A percentile compares a stretch with the other conserved stretches of the same genome.
phyloP scores from a whole-genome alignment of 2,797 vertebrate genomes.

The Enteromius treurensis region DNA sequence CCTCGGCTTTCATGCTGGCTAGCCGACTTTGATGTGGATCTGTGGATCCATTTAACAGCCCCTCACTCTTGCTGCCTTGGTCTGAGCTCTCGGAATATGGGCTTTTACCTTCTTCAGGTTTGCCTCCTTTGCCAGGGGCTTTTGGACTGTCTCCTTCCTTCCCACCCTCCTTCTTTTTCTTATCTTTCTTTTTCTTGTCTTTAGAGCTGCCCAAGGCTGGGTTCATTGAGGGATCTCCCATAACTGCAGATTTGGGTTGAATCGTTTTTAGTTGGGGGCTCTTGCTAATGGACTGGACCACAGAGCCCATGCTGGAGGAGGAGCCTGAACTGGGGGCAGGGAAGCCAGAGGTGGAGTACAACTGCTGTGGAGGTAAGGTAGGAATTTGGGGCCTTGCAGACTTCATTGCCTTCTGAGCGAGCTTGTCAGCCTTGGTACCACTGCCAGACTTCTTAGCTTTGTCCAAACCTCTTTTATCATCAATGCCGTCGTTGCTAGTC shows the following conservation, averaged over 20 bases:
- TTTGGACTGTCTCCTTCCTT: slow-evolving; percentile 90
- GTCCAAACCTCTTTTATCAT: slow-evolving; percentile 87
- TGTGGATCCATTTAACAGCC: slow-evolving; percentile 88
- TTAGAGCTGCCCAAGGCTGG: slow-evolving; percentile 85
- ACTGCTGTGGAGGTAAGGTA: slow-evolving; percentile 86
- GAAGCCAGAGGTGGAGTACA: slow-evolving; percentile 87
- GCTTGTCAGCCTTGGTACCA: slow-evolving; percentile 87
- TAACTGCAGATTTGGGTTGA: slow-evolving; percentile 86
- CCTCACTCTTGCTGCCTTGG: slow-evolving; percentile 78
- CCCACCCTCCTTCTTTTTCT: slow-evolving; percentile 89
- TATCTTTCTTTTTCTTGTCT: slow-evolving; percentile 97
- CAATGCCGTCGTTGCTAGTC: slow-evolving; percentile 92
- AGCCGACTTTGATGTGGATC: slow-evolving; percentile 95
- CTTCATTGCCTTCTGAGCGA: slow-evolving; percentile 91
- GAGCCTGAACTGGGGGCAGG: slow-evolving; percentile 86
- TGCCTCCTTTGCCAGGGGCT: slow-evolving; percentile 80
- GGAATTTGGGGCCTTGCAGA: slow-evolving; percentile 89
- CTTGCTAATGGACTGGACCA: slow-evolving; percentile 89
- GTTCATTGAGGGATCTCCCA: slow-evolving; percentile 85
- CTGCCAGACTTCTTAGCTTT: slow-evolving; percentile 87
- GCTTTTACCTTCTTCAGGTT: slow-evolving; percentile 88
- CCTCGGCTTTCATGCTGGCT: slow-evolving; percentile 98
- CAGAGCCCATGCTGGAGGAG: slow-evolving; percentile 83
- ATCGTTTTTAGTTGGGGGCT: slow-evolving; percentile 92
- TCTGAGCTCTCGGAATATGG: slow-evolving; percentile 87